phyloP scores from a whole-genome alignment of 2,888 invertebrate species.

The Campopleginae sp. region DNA sequence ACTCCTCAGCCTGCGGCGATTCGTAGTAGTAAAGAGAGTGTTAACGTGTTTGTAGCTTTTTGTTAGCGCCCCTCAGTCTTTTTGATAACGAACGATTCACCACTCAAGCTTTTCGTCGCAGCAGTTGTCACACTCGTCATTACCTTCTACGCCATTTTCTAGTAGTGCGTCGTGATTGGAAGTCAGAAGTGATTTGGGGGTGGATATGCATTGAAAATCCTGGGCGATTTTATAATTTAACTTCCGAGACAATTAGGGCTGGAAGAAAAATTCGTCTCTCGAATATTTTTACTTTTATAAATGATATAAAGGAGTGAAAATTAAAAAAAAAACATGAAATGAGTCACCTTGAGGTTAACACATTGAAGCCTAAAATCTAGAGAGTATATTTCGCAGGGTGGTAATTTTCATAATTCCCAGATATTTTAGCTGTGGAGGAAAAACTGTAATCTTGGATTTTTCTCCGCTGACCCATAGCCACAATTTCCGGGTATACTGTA shows the following conservation, averaged over 20 bases:
- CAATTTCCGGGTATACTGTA: slow-evolving; percentile 56
- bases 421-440: slow-evolving; percentile 1
- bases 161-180: slow-evolving; percentile 81
- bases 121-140: slow-evolving; percentile 58
- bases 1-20: neutral
- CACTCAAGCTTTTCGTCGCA: slow-evolving; percentile 37
- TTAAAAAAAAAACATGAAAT: neutral
- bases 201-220: slow-evolving; percentile 78
- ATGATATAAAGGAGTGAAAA: neutral
- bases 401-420: neutral
- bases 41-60: neutral
- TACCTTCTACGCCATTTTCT: slow-evolving; percentile 79
- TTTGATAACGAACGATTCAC: neutral
- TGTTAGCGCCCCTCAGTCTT: neutral
- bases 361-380: neutral
- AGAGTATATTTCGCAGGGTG: neutral
- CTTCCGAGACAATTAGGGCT: neutral
- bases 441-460: slow-evolving; percentile 20
- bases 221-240: too few relatives aligned
- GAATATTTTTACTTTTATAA: too few relatives aligned
- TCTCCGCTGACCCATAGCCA: slow-evolving; percentile 54
- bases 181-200: slow-evolving; percentile 81
- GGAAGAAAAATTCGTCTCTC: neutral
- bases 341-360: neutral
- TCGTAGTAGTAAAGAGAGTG: neutral